phyloP scores from a whole-genome alignment of 1,140 invertebrate genomes.

The Berghia stephanieae region DNA sequence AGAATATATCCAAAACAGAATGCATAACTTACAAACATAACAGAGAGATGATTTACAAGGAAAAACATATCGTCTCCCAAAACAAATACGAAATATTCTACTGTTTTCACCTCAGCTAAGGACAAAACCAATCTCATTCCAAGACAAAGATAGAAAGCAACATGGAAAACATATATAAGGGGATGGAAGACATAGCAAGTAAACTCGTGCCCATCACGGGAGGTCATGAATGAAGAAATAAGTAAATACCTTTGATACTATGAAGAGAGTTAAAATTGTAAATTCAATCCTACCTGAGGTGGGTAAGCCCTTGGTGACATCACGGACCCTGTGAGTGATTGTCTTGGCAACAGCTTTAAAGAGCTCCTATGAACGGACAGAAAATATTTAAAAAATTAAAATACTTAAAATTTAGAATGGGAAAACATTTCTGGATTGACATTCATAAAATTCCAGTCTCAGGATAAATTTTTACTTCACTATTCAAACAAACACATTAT shows the following conservation, averaged over 20 bases:
- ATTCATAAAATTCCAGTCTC: neutral
- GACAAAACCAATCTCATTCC: no score
- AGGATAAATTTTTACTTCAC: neutral
- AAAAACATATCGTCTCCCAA: no score
- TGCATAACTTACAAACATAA: no score
- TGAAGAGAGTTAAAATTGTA: slow-evolving; percentile 6
- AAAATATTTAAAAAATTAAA: neutral
- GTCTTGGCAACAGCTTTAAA: slow-evolving; percentile 51
- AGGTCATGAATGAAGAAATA: no score
- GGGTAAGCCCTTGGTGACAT: slow-evolving; percentile 39
- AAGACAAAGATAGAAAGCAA: neutral
- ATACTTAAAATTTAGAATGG: neutral
- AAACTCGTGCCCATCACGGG: no score
- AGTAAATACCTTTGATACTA: no score
- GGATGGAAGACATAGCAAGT: neutral
- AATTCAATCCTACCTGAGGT: slow-evolving; percentile 39
- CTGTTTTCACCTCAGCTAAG: no score
- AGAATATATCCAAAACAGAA: no score
- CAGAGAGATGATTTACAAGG: no score
- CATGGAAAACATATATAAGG: neutral
- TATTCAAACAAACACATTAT: neutral
- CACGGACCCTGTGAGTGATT: slow-evolving; percentile 46
- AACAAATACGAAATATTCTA: no score
- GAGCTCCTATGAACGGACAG: slow-evolving; percentile 43
- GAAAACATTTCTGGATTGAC: neutral